Percentiles rank a stretch among this genome's conserved stretches.
Evolutionary conservation across 1,140 invertebrate species (phyloP).

Genomic region (Drosophila kohkoa): DNA sequence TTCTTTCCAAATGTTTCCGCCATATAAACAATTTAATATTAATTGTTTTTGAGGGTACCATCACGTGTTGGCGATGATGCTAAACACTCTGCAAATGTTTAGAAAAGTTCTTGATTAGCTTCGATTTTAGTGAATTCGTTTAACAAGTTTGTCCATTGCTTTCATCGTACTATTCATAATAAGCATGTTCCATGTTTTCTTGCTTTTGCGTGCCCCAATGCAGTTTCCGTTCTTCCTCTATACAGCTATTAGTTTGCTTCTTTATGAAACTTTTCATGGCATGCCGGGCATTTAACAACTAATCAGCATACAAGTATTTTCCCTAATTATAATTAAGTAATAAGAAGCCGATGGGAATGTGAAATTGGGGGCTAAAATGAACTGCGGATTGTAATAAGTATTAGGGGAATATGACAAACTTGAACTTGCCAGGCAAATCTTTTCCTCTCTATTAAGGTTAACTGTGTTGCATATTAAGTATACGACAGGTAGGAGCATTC

Average conservation of each 20-base stretch:
- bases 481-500: neutral
- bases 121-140: constrained; percentile 23
- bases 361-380: neutral
- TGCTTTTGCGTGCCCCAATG: constrained; percentile 28
- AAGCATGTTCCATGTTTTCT: too few species aligned
- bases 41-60: constrained; percentile 6
- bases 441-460: neutral
- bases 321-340: constrained; percentile 26
- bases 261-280: constrained; percentile 5
- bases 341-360: constrained; percentile 9
- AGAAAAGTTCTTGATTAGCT: constrained; percentile 50
- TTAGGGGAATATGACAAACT: neutral
- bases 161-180: constrained; percentile 28
- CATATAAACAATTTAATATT: constrained; percentile 15
- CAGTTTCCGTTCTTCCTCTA: constrained; percentile 17
- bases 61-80: constrained; percentile 6
- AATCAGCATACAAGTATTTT: constrained; percentile 31
- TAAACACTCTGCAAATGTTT: neutral
- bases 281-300: constrained; percentile 29
- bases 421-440: neutral
- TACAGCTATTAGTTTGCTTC: neutral
- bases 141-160: constrained; percentile 27
- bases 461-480: constrained; percentile 1
- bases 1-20: neutral
- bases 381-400: neutral